Percentiles rank a stretch among this genome's conserved stretches.
These are phyloP conservation scores for Hanleya hanleyi DNA, from an alignment of 2,888 invertebrate genomes.

Conservation along the genomic window DNA sequence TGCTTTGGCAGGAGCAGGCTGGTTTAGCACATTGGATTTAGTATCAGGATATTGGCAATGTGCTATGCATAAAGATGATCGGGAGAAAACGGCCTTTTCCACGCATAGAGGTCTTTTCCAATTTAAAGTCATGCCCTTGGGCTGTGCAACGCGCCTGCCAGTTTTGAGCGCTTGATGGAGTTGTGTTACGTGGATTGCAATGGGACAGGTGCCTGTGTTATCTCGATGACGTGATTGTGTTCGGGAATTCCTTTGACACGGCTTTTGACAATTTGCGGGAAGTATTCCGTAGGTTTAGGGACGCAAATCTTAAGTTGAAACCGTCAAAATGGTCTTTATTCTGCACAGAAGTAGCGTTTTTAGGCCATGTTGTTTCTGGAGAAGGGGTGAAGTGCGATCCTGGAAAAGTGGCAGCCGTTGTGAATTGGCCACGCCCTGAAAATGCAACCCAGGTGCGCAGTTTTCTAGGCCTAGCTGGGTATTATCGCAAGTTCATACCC, in stretches of 20 bases:
- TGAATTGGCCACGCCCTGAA: conserved; percentile 22
- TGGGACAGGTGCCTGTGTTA: too few relatives aligned
- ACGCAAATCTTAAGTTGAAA: conserved; percentile 2
- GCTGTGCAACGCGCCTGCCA: too few relatives aligned
- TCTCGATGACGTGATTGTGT: too few relatives aligned
- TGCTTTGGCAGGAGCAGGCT: conserved; percentile 14
- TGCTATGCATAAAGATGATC: conserved; percentile 29
- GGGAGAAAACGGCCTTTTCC: conserved; percentile 43
- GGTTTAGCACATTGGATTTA: conserved; percentile 22
- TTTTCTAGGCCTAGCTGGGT: conserved; percentile 23
- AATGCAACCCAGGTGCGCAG: conserved; percentile 20
- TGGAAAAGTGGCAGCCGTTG: conserved; percentile 15
- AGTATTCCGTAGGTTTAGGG: neutral
- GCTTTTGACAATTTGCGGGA: too few relatives aligned
- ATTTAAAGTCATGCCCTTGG: too few relatives aligned
- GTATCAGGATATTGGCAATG: conserved; percentile 45
- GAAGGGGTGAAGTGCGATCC: conserved; percentile 24
- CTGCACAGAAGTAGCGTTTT: neutral
- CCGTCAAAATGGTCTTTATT: conserved; percentile 4
- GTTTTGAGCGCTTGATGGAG: too few relatives aligned
- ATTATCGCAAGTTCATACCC: conserved; percentile 23
- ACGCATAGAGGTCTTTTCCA: conserved; percentile 35
- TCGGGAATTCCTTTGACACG: too few relatives aligned
- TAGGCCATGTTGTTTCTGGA: conserved; percentile 27
- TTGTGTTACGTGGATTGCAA: too few relatives aligned